Conservation (phyloP, 2,888 invertebrate species). For the Aspidapion aeneum region DNA sequence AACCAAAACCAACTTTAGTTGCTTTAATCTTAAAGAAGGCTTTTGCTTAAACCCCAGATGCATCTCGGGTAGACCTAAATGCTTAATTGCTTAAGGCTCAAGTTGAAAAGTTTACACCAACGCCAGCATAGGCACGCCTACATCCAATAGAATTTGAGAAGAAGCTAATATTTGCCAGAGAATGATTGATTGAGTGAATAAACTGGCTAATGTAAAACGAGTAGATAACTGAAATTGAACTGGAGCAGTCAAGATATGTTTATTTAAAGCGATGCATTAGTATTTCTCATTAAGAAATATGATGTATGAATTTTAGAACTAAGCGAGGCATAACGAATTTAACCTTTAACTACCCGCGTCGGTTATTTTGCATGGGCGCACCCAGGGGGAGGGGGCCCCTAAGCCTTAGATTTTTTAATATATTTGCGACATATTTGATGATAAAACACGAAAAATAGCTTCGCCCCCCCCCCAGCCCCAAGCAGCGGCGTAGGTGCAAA, state of each 20-base stretch:
- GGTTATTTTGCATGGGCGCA: too few relatives aligned
- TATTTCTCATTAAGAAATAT: background rate
- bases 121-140: constrained; percentile 37
- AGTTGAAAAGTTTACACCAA: constrained; percentile 26
- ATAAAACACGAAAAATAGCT: too few relatives aligned
- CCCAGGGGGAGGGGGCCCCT: too few relatives aligned
- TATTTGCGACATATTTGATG: too few relatives aligned
- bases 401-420: too few relatives aligned
- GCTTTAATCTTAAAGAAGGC: constrained; percentile 16
- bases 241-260: constrained; percentile 6
- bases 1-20: background rate
- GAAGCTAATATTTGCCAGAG: constrained; percentile 37
- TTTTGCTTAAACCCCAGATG: constrained; percentile 1
- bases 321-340: too few relatives aligned
- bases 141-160: constrained; percentile 37
- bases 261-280: background rate
- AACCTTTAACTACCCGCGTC: too few relatives aligned
- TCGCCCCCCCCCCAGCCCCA: too few relatives aligned
- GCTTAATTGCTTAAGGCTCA: constrained; percentile 11
- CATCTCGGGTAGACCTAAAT: constrained; percentile 12
- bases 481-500: too few relatives aligned
- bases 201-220: constrained; percentile 21
- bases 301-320: constrained; percentile 11
- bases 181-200: constrained; percentile 35
- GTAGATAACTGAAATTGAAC: constrained; percentile 19